Evolutionary conservation across 2,797 vertebrate species (phyloP), one percentile per base, ranked within the genome.

Genomic region (Dermochelys coriacea): DNA sequence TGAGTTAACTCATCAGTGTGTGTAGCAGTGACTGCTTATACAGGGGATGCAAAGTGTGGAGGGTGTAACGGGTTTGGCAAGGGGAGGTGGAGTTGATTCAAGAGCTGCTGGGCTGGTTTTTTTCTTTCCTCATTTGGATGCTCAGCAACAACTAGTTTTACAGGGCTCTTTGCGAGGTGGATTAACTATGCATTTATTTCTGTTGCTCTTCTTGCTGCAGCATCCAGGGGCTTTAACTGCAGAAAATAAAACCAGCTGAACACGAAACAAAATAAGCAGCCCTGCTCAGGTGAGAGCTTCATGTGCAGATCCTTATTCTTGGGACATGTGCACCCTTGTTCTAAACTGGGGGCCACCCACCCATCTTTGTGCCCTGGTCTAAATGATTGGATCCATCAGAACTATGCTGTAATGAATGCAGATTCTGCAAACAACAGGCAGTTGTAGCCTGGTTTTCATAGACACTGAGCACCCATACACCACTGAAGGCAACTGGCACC

Each of bases 401-500:
- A 90, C 78, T 64, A 19, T 8, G 74, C 90, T 79, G 93, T 81
- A 93, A 95, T 85, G 87, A 93, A 88, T 75, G 80, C 78, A 59
- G 81, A 78, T 87, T 87, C 80, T 96, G 78, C 83, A 93, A 83
- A 50, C 77, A 85, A 12, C 49, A 25, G 61, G n/a, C 27, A 77
- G 29, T 15, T 29, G 45, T 77, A 29, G 88, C 77, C 41, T 94
- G 27, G 74, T 91, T 91, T 93, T 80, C 80, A 88, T 86, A 6
- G 31, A 54, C 6, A 0, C 8, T 0, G 0, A 86, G 86, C 0
- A n/a, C 79, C 45, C 92, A 88, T 82, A 84, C 86, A 79, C 86
- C 6, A 0, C 49, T 54, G 79, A 64, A 85, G 89, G 47, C 23
- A 51, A 25, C 14, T 47, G 27, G 74, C 27, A 49, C 74, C 4